Conservation (phyloP, 2,797 vertebrate species). For the Micromesistius poutassou region DNA sequence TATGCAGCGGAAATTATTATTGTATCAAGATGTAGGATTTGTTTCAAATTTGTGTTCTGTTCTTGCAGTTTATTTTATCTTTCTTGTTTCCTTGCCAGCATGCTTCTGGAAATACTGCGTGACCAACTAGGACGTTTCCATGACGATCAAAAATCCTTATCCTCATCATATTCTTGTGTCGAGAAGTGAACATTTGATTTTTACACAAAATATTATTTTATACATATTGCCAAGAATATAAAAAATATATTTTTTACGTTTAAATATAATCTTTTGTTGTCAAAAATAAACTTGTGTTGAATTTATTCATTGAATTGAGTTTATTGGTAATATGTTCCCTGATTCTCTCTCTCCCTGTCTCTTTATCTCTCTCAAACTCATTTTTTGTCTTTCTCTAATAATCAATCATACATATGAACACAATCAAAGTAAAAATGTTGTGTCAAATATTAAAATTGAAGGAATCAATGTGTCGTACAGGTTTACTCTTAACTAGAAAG, state of each 20-base stretch:
- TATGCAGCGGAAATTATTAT: neutral
- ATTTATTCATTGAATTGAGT: conserved; percentile 34
- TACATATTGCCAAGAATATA: conserved; percentile 26
- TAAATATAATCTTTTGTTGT: conserved; percentile 39
- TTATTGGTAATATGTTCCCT: neutral
- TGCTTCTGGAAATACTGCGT: conserved; percentile 86
- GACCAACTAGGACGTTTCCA: conserved; percentile 65
- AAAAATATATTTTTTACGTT: conserved; percentile 67
- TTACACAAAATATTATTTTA: conserved; percentile 33
- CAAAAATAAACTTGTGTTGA: conserved; percentile 57
- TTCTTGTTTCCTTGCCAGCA: conserved; percentile 54
- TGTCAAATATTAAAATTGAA: too few species aligned
- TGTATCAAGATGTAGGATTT: neutral
- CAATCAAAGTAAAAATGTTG: neutral
- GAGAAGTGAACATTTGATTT: conserved; percentile 25
- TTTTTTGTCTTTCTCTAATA: too few species aligned
- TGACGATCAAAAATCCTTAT: conserved; percentile 28
- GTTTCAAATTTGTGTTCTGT: neutral
- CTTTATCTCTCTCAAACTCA: neutral
- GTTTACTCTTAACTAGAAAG: too few species aligned
- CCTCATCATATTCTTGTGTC: conserved; percentile 31
- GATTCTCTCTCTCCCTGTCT: neutral
- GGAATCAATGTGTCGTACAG: too few species aligned
- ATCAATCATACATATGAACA: neutral
- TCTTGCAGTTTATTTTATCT: conserved; percentile 6